A percentile compares a stretch with the other conserved stretches of the same genome.
Conservation (phyloP, 2,888 invertebrate genomes). For the Torymus aiolomorphi region DNA sequence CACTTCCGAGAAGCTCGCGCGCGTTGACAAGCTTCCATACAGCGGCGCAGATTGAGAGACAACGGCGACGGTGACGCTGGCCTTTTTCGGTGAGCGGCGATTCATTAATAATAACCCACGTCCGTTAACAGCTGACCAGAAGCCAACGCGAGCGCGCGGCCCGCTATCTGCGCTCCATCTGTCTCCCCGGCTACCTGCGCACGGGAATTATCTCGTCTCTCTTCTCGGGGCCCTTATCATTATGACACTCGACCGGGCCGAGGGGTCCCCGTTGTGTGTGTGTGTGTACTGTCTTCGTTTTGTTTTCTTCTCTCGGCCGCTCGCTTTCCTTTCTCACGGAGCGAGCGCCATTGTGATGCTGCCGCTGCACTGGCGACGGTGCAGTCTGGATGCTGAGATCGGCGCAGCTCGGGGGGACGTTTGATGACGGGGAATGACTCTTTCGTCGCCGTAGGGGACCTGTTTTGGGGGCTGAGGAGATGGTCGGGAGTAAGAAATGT, state of each 20-base stretch:
- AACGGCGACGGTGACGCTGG: conserved; percentile 40
- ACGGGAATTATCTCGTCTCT: conserved; percentile 51
- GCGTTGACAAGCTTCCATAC: conserved; percentile 25
- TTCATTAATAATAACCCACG: conserved; percentile 66
- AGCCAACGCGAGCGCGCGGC: conserved; percentile 52
- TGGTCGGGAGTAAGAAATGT: too few species aligned
- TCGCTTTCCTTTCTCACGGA: not conserved
- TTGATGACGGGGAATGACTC: too few species aligned
- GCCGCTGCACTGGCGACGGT: too few species aligned
- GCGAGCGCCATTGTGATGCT: too few species aligned
- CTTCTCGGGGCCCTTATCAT: conserved; percentile 45
- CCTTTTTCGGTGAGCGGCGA: conserved; percentile 34
- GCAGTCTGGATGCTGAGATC: too few species aligned
- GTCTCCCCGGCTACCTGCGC: conserved; percentile 17
- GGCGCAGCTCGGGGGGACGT: too few species aligned
- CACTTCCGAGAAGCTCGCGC: conserved; percentile 38
- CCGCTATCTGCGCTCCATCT: conserved; percentile 41
- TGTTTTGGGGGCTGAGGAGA: too few species aligned
- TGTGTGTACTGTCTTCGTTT: not conserved
- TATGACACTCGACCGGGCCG: conserved; percentile 42
- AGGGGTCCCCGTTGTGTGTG: not conserved
- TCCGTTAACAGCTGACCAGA: conserved; percentile 63
- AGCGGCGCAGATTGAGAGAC: conserved; percentile 30
- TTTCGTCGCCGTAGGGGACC: too few species aligned
- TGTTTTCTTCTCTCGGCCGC: not conserved